Base-by-base conservation (phyloP, 2,888 invertebrate genomes). In the Mesorhabditis sp. region DNA sequence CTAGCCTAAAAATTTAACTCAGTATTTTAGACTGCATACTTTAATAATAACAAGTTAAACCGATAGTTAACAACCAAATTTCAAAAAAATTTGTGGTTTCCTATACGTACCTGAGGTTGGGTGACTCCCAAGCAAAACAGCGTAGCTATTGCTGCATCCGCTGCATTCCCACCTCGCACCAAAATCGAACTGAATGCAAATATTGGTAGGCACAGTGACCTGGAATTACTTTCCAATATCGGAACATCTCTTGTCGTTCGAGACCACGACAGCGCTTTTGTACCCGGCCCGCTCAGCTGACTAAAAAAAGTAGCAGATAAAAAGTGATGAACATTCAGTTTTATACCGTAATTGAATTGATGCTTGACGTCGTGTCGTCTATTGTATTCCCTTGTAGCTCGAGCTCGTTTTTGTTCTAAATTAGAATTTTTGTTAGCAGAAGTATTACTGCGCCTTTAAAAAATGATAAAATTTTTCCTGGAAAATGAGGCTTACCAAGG, bases 151-250 rank as follows among this genome's bases (percentile, higher is more conserved):
- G 58, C 7, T 10, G 58, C 58, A 50, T 50, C 58, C 7, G 58
- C 58, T n/a, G 58, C 58, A 50, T 50, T 50, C n/a, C 58, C 58
- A 50, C 58, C 58, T n/a, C 58, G 7, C 58, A 50, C 58, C n/a
- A 50, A n/a, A n/a, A 50, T 50, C 58, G 58, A 10, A 50, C 58
- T 50, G n/a, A 13, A 50, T 13, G n/a, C 58, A 10, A 50, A n/a
- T 50, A 13, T 50, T 50, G 7, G 10, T 50, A 50, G 7, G 58
- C n/a, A 50, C 7, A 13, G 10, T 50, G n/a, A 50, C 7, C 58
- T 50, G n/a, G n/a, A 13, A 10, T 50, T n/a, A 50, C 58, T 50
- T 50, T 50, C 58, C 58, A 50, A 50, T 50, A n/a, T 50, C 58
- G 58, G 10, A 13, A n/a, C 58, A 50, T n/a, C 58, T 10, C 58